phyloP scores from a whole-genome alignment of 1,140 invertebrate genomes.

The Luehdorfia chinensis region DNA sequence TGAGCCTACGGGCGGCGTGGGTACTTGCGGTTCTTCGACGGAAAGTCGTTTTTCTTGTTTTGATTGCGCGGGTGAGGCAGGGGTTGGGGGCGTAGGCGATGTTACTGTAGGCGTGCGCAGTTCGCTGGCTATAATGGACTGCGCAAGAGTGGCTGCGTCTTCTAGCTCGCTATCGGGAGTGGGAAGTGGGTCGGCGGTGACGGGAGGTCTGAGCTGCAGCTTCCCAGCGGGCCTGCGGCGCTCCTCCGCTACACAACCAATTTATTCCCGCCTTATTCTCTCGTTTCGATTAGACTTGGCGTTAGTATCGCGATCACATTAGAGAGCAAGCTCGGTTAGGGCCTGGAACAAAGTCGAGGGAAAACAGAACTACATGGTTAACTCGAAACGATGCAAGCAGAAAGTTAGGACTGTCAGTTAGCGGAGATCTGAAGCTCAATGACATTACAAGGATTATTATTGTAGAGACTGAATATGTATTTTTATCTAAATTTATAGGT shows the following conservation, averaged over 20 bases:
- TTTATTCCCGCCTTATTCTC: conserved; percentile 67
- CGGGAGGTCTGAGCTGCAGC: conserved; percentile 52
- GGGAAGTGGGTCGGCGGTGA: conserved; percentile 49
- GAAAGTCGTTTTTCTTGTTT: conserved; percentile 35
- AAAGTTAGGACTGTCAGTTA: conserved; percentile 59
- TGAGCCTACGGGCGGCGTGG: conserved; percentile 60
- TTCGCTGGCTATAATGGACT: conserved; percentile 70
- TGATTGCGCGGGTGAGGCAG: conserved; percentile 29
- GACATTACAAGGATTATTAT: conserved; percentile 64
- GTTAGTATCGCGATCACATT: conserved; percentile 77
- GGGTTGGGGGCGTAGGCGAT: conserved; percentile 41
- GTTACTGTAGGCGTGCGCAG: conserved; percentile 55
- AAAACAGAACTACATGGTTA: conserved; percentile 69
- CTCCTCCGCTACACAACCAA: conserved; percentile 76
- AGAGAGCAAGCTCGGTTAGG: conserved; percentile 78
- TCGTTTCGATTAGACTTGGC: conserved; percentile 61
- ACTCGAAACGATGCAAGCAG: conserved; percentile 63
- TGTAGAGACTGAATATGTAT: conserved; percentile 15
- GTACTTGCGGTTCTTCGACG: conserved; percentile 51
- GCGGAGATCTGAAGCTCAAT: conserved; percentile 39
- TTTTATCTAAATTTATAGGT: not conserved
- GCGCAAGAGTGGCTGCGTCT: conserved; percentile 67
- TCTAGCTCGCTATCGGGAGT: conserved; percentile 74
- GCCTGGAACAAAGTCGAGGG: conserved; percentile 78
- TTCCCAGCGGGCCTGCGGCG: conserved; percentile 63